Evolutionary conservation across 2,888 invertebrate genomes (phyloP).

Genomic region (Dimorphilus gyrociliatus): DNA sequence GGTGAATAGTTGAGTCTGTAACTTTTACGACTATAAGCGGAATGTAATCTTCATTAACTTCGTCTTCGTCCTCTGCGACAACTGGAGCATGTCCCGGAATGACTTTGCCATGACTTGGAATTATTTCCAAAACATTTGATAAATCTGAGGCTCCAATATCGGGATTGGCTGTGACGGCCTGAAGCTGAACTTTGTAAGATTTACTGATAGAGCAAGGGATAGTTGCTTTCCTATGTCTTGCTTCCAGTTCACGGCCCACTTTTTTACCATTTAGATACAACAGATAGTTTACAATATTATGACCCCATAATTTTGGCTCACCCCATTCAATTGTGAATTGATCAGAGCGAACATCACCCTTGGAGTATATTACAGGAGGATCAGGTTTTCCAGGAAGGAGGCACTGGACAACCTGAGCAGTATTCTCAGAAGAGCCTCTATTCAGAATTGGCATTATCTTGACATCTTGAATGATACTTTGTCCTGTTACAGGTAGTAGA

Average conservation of each 20-base stretch:
- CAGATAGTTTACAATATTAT: slow-evolving; percentile 11
- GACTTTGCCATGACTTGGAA: slow-evolving; percentile 12
- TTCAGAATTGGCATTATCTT: slow-evolving; percentile 25
- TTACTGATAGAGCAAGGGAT: slow-evolving; percentile 26
- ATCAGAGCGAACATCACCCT: slow-evolving; percentile 21
- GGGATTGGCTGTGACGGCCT: slow-evolving; percentile 24
- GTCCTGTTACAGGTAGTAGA: no score
- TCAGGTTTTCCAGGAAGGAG: slow-evolving; percentile 35
- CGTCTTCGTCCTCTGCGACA: slow-evolving; percentile 4
- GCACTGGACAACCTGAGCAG: slow-evolving; percentile 25
- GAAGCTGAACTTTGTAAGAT: slow-evolving; percentile 28
- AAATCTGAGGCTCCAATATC: slow-evolving; percentile 24
- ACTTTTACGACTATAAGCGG: slow-evolving; percentile 27
- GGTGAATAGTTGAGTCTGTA: slow-evolving; percentile 27
- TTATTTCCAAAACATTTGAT: slow-evolving; percentile 27
- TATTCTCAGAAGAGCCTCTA: slow-evolving; percentile 19
- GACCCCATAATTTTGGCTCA: slow-evolving; percentile 30
- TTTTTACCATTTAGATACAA: slow-evolving; percentile 35
- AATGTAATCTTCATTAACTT: slow-evolving; percentile 21
- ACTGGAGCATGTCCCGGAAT: no score
- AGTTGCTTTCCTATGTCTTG: slow-evolving; percentile 31
- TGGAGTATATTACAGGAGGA: slow-evolving; percentile 30
- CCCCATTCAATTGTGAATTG: slow-evolving; percentile 37
- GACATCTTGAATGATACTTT: slow-evolving; percentile 28
- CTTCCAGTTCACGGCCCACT: slow-evolving; percentile 28